Base-by-base conservation (phyloP, 2,888 invertebrate genomes). In the Synergus umbraculus region DNA sequence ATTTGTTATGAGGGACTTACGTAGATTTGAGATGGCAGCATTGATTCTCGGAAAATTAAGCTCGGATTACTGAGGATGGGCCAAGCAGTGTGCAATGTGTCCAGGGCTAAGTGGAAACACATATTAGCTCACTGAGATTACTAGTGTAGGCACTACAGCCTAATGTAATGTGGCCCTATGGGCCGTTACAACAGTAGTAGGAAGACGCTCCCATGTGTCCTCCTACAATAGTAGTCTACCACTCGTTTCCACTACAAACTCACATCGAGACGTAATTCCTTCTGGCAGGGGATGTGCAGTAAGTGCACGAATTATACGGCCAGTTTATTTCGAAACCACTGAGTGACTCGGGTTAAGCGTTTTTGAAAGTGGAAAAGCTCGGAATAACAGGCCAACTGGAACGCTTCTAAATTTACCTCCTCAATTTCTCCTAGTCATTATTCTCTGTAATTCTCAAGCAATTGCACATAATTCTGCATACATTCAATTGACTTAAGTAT, bases 81-180 rank as follows among this genome's bases (percentile, higher is more conserved):
- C 85, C 84, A 85, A 84, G 85, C 86, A 85, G 85, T 86, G 85
- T 87, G 85, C 86, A 85, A 84, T 86, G 85, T 87, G 88, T 88
- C 86, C 85, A 81, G 83, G 80, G 85, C 88, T 88, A 90, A 91
- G 91, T 91, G 89, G 90, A 90, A 90, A 91, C 89, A 89, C 90
- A 91, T 91, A 29, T 29, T 29, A 87, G 90, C 87, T 88, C 89
- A 90, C 87, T 88, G 90, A 90, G 90, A 92, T 91, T 91, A 91
- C 90, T 88, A 2, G 29, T 29, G 87, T 78, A 86, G 87, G 87
- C 82, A 87, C 87, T 88, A 86, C 88, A 86, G 63, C 77, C 67
- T 84, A 82, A 83, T 84, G 85, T 83, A 84, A 84, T 84, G 81
- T 80, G 67, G 22, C 65, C 49, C 43, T 79, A 54, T 77, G 60